These are phyloP conservation scores for Rhinatrema bivittatum DNA, from an alignment of 2,797 vertebrate genomes.

Conservation along the genomic window DNA sequence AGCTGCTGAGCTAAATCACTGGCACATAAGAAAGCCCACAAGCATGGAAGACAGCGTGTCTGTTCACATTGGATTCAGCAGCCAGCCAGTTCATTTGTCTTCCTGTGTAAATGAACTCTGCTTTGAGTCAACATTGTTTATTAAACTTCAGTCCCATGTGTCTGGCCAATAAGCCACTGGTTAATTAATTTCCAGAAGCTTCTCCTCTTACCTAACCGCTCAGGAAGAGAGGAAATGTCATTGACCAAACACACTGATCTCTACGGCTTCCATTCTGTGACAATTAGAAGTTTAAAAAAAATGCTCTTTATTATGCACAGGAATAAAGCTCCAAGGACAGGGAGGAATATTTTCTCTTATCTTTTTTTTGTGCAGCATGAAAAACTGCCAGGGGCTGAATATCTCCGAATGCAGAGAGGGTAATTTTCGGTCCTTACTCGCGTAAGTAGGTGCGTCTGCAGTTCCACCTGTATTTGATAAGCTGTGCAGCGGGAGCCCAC, in stretches of 20 bases:
- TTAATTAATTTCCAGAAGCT: constrained; percentile 9
- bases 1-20: constrained; percentile 1
- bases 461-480: too few species aligned
- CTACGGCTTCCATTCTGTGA: background rate
- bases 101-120: background rate
- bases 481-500: too few species aligned
- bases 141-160: constrained; percentile 1
- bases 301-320: too few species aligned
- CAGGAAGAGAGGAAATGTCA: constrained; percentile 4
- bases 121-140: constrained; percentile 2
- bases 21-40: background rate
- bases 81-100: background rate
- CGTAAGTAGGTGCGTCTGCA: too few species aligned
- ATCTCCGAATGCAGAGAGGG: too few species aligned
- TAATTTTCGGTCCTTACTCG: too few species aligned
- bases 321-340: too few species aligned
- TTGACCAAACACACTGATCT: too few species aligned
- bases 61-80: constrained; percentile 2
- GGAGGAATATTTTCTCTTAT: too few species aligned
- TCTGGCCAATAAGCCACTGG: constrained; percentile 6
- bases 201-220: constrained; percentile 6
- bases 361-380: too few species aligned
- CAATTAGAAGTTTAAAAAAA: too few species aligned
- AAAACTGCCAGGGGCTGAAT: too few species aligned
- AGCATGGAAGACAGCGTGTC: background rate